Base-by-base conservation (phyloP, 1,140 invertebrate species). In the Contarinia nasturtii region DNA sequence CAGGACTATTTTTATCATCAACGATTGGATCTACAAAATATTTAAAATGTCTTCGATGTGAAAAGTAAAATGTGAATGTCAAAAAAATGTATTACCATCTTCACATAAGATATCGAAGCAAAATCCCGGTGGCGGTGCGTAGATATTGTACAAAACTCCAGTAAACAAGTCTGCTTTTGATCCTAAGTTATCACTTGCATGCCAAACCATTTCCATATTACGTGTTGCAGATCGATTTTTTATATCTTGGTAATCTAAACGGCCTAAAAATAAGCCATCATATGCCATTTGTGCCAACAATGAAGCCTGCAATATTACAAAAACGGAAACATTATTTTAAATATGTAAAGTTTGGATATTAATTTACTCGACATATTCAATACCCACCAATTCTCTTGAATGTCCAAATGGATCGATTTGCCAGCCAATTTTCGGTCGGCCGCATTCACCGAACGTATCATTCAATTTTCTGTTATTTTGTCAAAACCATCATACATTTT, bases 361-460 rank as follows among this genome's bases (percentile, higher is more conserved):
- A 27, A 27, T 27, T 27, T 27, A 3, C 27, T 27, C n/a, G 27
- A 27, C 27, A 27, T 27, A 5, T 27, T 27, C 27, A n/a, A n/a
- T n/a, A 27, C 27, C 3, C 10, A 27, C 27, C 27, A 83, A 76
- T 34, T 90, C 86, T 21, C 80, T 60, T 0, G 85, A 86, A 58
- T 92, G 87, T 0, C 86, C 86, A 56, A 90, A 91, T 1, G 86
- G 85, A 65, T 90, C 86, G 45, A 92, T 89, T 63, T 92, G 87
- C 86, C 87, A 92, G 1, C 79, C 85, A 7, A 86, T 73, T 44
- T 69, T 71, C 0, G 86, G 86, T 10, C 74, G 60, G 0, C 73
- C 85, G 59, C 86, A 90, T 19, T 72, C 64, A 4, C 86, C 86
- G 57, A 91, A 87, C 0, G 79, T 80, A 14, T 86, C 74, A 50